These are phyloP conservation scores for Brachionus asplanchnoidis DNA, from an alignment of 1,140 invertebrate genomes.

Conservation along the genomic window DNA sequence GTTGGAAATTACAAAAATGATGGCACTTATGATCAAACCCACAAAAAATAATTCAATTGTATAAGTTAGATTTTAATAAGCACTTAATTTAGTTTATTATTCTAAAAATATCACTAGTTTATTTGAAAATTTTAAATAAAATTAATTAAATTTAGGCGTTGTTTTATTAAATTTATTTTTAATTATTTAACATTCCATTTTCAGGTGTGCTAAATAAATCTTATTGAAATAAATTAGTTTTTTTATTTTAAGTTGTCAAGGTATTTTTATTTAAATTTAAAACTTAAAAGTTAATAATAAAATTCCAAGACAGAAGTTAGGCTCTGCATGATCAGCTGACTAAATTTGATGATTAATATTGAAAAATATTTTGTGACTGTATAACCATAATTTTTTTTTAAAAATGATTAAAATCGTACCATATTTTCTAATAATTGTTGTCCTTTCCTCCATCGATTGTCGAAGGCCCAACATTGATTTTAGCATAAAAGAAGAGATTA, in stretches of 20 bases:
- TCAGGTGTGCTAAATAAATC: neutral
- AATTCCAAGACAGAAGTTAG: neutral
- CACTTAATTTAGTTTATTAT: neutral
- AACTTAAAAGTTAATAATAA: neutral
- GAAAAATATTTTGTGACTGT: neutral
- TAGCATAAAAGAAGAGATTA: neutral
- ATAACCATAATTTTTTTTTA: neutral
- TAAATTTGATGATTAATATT: neutral
- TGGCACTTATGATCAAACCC: conserved; percentile 51
- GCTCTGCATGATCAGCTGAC: neutral
- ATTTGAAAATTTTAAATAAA: neutral
- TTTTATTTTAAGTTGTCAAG: neutral
- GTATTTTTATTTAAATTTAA: neutral
- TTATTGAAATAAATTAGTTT: neutral
- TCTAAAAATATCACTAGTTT: neutral
- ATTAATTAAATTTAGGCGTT: no score
- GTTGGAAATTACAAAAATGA: conserved; percentile 58
- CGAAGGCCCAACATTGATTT: neutral
- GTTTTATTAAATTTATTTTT: neutral
- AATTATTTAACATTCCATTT: neutral
- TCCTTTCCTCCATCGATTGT: neutral
- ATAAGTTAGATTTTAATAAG: neutral
- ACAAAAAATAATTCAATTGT: neutral
- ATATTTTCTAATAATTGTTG: neutral
- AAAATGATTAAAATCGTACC: neutral